Evolutionary conservation across 2,113 vertebrate genomes (phyloP), one percentile per base, ranked within the genome.

Genomic region (Campylorhamphus procurvoides): DNA sequence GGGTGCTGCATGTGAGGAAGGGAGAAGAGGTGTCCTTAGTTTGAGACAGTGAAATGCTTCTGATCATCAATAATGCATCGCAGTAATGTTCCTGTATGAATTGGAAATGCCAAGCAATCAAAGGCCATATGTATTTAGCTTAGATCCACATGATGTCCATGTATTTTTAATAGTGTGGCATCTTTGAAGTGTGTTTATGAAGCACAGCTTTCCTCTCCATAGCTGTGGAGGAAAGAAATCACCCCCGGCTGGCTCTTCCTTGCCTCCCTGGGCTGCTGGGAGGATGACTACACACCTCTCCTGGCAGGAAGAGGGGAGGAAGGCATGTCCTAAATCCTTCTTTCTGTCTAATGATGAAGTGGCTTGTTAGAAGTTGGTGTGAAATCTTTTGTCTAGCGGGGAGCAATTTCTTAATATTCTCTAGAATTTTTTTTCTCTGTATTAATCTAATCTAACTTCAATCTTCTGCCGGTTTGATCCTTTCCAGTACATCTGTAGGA

Each of bases 51-150:
- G 89, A 94, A 97, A 91, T 90, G 92, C 95, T 95, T 89, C 93
- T 94, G 89, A 82, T 90, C 97, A 97, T 98, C 95, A 97, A 97
- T 98, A 98, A 98, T 98, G 97, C 96, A 98, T 94, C 1, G 42
- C 77, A 95, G 96, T 97, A 97, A 97, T 98, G 97, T 97, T 97
- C 96, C 96, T 92, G 86, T 94, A 97, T 94, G 97, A 97, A 98
- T 94, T 96, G 97, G 96, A 98, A 98, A 98, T 97, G 96, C 97
- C 98, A 98, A 83, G 96, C 94, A 98, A 98, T 97, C 97, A 98
- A 97, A 98, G 97, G 97, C 97, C 97, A 96, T 98, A 97, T 98
- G 97, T 98, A 97, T 98, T 98, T 96, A 97, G 97, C 97, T 97
- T 95, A 97, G 96, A 97, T 97, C 97, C 97, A 94, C 97, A 96